These are phyloP conservation scores for Melieria picta DNA, from an alignment of 2,888 invertebrate genomes.

Conservation along the genomic window DNA sequence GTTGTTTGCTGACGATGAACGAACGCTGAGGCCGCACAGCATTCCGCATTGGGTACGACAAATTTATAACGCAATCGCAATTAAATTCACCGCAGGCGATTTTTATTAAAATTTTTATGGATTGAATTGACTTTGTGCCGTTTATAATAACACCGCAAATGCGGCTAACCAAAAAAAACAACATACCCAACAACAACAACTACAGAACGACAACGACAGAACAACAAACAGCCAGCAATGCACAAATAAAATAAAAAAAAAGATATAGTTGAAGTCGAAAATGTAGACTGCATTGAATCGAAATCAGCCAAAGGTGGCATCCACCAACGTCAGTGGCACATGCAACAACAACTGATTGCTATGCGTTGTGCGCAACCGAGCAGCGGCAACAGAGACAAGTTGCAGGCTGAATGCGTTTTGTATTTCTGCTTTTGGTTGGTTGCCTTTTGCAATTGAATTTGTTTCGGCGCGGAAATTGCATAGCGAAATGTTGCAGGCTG, in stretches of 20 bases:
- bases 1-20: too few relatives aligned
- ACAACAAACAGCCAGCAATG: neutral
- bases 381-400: too few relatives aligned
- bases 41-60: conserved; percentile 46
- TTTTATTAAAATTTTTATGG: conserved; percentile 53
- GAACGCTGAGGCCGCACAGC: too few relatives aligned
- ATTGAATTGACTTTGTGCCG: conserved; percentile 46
- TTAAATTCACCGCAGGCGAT: conserved; percentile 61
- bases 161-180: neutral
- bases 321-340: neutral
- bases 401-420: too few relatives aligned
- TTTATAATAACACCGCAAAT: conserved; percentile 37
- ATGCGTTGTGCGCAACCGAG: too few relatives aligned
- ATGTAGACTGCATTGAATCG: conserved; percentile 13
- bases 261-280: conserved; percentile 7
- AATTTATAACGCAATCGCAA: conserved; percentile 61
- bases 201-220: conserved; percentile 8
- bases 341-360: too few relatives aligned
- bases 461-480: too few relatives aligned
- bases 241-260: conserved; percentile 4
- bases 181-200: conserved; percentile 4
- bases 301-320: conserved; percentile 20
- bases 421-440: too few relatives aligned
- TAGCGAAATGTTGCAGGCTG: too few relatives aligned
- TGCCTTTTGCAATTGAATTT: too few relatives aligned